Evolutionary conservation across 2,888 invertebrate genomes (phyloP), one percentile per base, ranked within the genome.

Genomic region (Leucozona laternaria): DNA sequence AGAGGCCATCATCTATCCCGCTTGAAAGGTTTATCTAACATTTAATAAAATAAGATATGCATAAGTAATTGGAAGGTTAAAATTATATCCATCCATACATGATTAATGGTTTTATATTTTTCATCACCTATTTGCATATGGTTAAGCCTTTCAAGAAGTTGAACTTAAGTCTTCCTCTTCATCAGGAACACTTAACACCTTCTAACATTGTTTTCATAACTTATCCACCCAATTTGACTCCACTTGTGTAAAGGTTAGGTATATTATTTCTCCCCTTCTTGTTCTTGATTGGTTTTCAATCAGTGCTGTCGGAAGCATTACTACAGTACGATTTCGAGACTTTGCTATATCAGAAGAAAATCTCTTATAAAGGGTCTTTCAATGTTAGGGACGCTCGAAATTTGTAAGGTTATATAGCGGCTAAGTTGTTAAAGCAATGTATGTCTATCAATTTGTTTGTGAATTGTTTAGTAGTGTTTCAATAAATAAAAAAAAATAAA

Each of bases 111-210:
- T 31, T 28, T 34, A 34, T 43, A 60, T 15, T 31, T 4, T 60
- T 22, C 4, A 22, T 22, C 4, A 22, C 22, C 13, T 60, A 7
- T 13, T 6, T 8, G n/a, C n/a, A 13, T 4, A 13, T 13, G 20
- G 7, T 37, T 22, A 20, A 7, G 31, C 31, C 34, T 57, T 60
- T 53, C 40, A 60, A 43, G 57, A 34, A 48, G 57, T 72, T 53
- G 15, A 70, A 58, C 22, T 50, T 34, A 37, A 55, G 58, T 34
- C 20, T 11, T 25, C 6, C n/a, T n/a, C n/a, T n/a, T n/a, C n/a
- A n/a, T n/a, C n/a, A 57, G 50, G 53, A 80, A 20, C 62, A 76
- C 62, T 75, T 80, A 70, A 70, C 80, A 80, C 80, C 68, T 70
- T 55, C 28, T 55, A 15, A 37, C n/a, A 7, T 8, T 53, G 25